Evolutionary conservation across 2,113 vertebrate genomes (phyloP).

Genomic region (Martes martes): DNA sequence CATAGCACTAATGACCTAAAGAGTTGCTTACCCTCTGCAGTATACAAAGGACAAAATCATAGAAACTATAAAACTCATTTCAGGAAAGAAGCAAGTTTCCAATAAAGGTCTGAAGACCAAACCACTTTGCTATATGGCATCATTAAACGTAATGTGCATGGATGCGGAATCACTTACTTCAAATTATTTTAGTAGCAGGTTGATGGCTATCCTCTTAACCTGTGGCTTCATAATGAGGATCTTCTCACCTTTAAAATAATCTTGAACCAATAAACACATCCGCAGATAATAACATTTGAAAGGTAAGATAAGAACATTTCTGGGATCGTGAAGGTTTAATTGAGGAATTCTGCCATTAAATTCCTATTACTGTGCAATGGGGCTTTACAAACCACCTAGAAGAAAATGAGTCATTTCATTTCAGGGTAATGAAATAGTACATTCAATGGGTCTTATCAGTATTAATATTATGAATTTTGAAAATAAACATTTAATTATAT

Average conservation of each 20-base stretch:
- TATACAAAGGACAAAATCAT: background rate
- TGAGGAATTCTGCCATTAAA: constrained; percentile 71
- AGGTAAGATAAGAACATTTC: constrained; percentile 65
- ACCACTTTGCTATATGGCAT: background rate
- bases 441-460: constrained; percentile 14
- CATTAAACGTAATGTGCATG: constrained; percentile 45
- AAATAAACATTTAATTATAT: constrained; percentile 70
- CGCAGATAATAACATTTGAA: constrained; percentile 70
- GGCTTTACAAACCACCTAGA: constrained; percentile 63
- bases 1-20: background rate
- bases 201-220: constrained; percentile 47
- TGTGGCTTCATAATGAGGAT: constrained; percentile 49
- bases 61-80: constrained; percentile 23
- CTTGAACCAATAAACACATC: constrained; percentile 51
- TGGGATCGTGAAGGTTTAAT: constrained; percentile 64
- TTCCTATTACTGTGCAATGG: constrained; percentile 75
- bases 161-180: constrained; percentile 43
- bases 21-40: background rate
- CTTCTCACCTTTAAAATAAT: constrained; percentile 70
- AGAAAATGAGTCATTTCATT: constrained; percentile 72
- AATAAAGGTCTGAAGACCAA: background rate
- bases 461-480: constrained; percentile 68
- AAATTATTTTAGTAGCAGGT: constrained; percentile 48
- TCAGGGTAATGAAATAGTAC: constrained; percentile 40
- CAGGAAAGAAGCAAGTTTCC: background rate